Conservation (phyloP, 2,113 vertebrate genomes). For the Fulica atra region DNA sequence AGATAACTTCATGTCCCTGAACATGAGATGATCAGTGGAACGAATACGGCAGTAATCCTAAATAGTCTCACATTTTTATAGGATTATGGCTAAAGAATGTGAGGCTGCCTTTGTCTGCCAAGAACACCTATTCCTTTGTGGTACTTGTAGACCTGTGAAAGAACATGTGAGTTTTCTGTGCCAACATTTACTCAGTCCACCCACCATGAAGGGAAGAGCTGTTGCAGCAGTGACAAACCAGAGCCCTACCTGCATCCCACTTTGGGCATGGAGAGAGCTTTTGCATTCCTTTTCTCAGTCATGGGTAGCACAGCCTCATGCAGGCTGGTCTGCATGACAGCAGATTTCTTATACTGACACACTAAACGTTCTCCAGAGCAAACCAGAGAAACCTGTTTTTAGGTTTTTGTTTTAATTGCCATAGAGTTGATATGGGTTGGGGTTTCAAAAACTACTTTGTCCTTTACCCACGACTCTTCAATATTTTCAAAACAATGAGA, state of each 20-base stretch:
- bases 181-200: neutral
- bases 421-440: neutral
- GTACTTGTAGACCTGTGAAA: neutral
- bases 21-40: neutral
- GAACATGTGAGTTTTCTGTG: neutral
- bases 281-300: neutral
- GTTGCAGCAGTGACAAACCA: neutral
- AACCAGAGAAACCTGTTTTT: neutral
- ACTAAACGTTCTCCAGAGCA: neutral
- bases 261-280: neutral
- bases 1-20: neutral
- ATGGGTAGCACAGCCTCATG: neutral
- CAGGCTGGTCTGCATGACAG: neutral
- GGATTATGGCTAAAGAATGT: neutral
- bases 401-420: neutral
- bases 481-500: slow-evolving; percentile 2
- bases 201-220: neutral
- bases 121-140: neutral
- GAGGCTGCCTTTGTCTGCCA: neutral
- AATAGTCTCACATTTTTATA: neutral
- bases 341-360: neutral
- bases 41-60: neutral
- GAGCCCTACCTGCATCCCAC: neutral
- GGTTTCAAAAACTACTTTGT: neutral
- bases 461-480: neutral